phyloP scores from a whole-genome alignment of 1,140 invertebrate genomes.

The Macrocentrus cingulum region DNA sequence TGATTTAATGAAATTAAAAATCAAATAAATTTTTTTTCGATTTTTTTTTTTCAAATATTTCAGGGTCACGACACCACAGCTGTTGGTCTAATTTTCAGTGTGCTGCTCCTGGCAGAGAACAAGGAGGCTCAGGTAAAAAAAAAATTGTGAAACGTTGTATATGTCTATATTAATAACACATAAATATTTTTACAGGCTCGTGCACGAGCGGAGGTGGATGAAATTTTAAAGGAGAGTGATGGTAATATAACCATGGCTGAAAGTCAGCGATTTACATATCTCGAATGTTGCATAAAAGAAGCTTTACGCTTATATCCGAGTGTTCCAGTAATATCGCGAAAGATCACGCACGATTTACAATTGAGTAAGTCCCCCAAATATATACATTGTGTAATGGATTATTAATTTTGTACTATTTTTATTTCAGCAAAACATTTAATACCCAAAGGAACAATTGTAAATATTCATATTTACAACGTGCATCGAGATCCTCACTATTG shows the following conservation, averaged over 20 bases:
- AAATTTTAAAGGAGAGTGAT: conserved; percentile 23
- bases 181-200: conserved; percentile 18
- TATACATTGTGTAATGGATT: no score
- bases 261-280: conserved; percentile 44
- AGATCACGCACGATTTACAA: conserved; percentile 51
- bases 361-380: conserved; percentile 27
- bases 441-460: conserved; percentile 30
- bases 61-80: conserved; percentile 36
- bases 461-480: conserved; percentile 47
- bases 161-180: not conserved
- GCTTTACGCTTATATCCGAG: conserved; percentile 62
- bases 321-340: conserved; percentile 60
- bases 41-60: no score
- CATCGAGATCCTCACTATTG: conserved; percentile 60
- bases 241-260: conserved; percentile 28
- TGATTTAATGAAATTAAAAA: no score
- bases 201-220: conserved; percentile 33
- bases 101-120: conserved; percentile 32
- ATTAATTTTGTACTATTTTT: no score
- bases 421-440: conserved; percentile 18
- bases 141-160: not conserved
- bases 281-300: conserved; percentile 68
- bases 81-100: conserved; percentile 29
- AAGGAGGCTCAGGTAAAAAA: conserved; percentile 31
- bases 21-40: no score